phyloP scores from a whole-genome alignment of 2,113 vertebrate species.

The Nannospalax galili region DNA sequence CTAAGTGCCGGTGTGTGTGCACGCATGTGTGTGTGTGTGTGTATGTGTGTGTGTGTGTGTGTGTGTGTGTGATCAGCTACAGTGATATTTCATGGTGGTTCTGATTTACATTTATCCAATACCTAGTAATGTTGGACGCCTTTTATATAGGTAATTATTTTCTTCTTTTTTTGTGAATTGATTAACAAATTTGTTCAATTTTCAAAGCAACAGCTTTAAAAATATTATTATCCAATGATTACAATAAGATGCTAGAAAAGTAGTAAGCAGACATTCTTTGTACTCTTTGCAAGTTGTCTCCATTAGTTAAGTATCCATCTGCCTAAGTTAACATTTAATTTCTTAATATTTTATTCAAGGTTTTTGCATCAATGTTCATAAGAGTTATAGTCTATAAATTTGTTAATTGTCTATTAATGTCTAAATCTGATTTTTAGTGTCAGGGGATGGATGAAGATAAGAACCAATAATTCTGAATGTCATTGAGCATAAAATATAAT shows the following conservation, averaged over 20 bases:
- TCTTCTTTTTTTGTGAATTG: not conserved
- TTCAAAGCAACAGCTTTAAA: not conserved
- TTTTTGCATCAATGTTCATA: not conserved
- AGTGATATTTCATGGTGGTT: not conserved
- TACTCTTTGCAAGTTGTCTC: not conserved
- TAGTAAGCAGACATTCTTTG: not conserved
- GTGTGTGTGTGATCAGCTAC: not conserved
- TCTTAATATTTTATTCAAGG: conserved; percentile 13
- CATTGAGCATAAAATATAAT: not conserved
- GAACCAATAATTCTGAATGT: not conserved
- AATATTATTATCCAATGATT: not conserved
- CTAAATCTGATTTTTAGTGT: not conserved
- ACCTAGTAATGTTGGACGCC: not conserved
- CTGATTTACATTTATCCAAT: not conserved
- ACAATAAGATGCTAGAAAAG: not conserved
- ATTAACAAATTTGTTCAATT: not conserved
- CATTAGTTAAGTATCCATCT: not conserved
- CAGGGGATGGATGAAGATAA: not conserved
- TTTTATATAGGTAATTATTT: not conserved
- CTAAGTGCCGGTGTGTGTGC: not conserved
- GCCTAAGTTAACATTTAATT: not conserved
- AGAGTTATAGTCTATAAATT: not conserved
- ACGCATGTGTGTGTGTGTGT: not conserved
- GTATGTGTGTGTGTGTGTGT: not conserved
- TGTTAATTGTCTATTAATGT: not conserved